Evolutionary conservation across 1,140 invertebrate genomes (phyloP).

Genomic region (Trichonephila clavipes): DNA sequence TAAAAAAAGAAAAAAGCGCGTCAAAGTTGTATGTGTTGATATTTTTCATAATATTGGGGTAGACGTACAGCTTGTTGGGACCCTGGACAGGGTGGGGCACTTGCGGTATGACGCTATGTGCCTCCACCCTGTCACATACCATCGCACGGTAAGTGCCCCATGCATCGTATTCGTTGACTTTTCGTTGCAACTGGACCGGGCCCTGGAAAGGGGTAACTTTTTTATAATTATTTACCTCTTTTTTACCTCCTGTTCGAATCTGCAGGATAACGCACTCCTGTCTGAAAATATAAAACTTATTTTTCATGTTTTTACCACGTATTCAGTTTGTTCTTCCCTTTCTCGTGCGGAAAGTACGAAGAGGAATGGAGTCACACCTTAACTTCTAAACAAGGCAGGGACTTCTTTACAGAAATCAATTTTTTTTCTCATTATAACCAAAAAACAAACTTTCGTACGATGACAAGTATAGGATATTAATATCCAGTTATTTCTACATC

Average conservation of each 20-base stretch:
- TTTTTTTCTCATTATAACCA: too few relatives aligned
- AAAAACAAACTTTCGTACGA: too few relatives aligned
- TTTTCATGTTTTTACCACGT: background rate
- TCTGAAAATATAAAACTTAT: background rate
- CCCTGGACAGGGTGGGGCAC: conserved; percentile 7
- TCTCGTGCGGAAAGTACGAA: background rate
- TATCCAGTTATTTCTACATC: background rate
- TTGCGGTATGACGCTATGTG: too few relatives aligned
- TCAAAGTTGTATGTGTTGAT: too few relatives aligned
- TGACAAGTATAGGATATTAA: background rate
- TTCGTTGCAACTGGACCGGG: conserved; percentile 53
- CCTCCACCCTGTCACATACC: conserved; percentile 38
- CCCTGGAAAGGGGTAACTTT: conserved; percentile 56
- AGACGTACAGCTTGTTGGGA: conserved; percentile 41
- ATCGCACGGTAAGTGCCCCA: conserved; percentile 65
- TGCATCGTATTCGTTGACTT: conserved; percentile 68
- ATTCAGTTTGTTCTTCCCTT: conserved; percentile 26
- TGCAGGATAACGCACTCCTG: conserved; percentile 34
- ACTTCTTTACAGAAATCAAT: background rate
- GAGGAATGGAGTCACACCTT: conserved; percentile 7
- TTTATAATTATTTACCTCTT: conserved; percentile 68
- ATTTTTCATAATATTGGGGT: background rate
- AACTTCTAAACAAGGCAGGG: background rate
- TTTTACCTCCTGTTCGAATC: conserved; percentile 53
- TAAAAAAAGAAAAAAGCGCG: too few relatives aligned